A percentile compares a stretch with the other conserved stretches of the same genome.
Evolutionary conservation across 2,113 vertebrate genomes (phyloP).

Genomic region (Chroicocephalus ridibundus): DNA sequence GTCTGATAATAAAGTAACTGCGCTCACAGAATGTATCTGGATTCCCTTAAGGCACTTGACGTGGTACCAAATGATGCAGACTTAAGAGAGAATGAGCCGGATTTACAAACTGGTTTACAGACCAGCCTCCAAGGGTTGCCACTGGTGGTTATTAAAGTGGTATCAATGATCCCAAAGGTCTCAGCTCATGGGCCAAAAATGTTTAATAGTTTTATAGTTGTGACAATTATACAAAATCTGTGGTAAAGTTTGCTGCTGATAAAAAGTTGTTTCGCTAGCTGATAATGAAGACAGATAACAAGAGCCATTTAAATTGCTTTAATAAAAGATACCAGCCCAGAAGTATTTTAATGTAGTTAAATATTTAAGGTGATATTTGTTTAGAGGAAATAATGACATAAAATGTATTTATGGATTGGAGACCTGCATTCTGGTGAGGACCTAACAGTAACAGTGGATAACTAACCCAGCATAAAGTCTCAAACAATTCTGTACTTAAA

Average conservation of each 20-base stretch:
- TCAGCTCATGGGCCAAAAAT: neutral
- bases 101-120: neutral
- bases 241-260: neutral
- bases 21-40: neutral
- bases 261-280: neutral
- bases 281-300: neutral
- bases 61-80: neutral
- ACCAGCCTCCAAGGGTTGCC: neutral
- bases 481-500: neutral
- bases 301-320: neutral
- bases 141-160: fast-evolving
- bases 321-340: neutral
- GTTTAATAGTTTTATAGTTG: neutral
- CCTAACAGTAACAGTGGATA: neutral
- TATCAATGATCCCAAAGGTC: neutral
- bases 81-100: neutral
- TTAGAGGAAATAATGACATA: neutral
- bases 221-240: neutral
- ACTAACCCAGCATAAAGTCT: neutral
- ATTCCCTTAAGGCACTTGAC: neutral
- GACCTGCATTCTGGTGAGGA: neutral
- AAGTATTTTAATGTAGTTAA: neutral
- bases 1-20: neutral
- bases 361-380: neutral
- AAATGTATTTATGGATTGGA: neutral